Percentiles rank a stretch among this genome's conserved stretches.
phyloP scores from a whole-genome alignment of 2,113 vertebrate genomes.

The Anguilla japonica region DNA sequence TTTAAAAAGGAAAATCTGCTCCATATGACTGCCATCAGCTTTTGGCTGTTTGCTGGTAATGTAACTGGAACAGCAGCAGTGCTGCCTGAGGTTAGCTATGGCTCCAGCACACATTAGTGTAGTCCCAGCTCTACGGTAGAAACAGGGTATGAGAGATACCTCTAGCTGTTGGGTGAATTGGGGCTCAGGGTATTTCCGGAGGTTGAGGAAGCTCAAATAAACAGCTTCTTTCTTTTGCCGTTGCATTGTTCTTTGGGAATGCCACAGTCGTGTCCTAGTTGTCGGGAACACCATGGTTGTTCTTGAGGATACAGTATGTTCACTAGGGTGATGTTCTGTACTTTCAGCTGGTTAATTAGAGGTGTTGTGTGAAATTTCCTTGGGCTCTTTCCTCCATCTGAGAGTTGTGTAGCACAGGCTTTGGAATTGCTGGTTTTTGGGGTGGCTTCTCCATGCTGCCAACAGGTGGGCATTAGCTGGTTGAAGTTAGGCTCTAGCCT shows the following conservation, averaged over 20 bases:
- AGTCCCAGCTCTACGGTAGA: conserved; percentile 31
- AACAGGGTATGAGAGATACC: conserved; percentile 44
- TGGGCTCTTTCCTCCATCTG: not conserved
- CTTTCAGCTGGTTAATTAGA: not conserved
- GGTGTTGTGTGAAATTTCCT: not conserved
- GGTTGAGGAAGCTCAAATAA: too few relatives aligned
- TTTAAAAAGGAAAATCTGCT: too few relatives aligned
- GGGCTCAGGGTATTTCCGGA: not conserved
- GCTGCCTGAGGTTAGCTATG: conserved; percentile 46
- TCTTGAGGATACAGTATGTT: not conserved
- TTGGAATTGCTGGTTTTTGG: not conserved
- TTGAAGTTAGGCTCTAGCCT: too few relatives aligned
- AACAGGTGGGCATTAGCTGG: too few relatives aligned
- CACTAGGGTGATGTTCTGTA: not conserved
- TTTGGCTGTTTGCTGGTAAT: conserved; percentile 43
- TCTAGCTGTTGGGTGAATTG: not conserved
- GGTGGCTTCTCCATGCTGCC: too few relatives aligned
- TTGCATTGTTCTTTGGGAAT: too few relatives aligned
- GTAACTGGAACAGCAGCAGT: conserved; percentile 50
- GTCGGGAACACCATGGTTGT: not conserved
- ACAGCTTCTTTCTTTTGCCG: too few relatives aligned
- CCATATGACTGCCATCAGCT: not conserved
- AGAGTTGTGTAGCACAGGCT: not conserved
- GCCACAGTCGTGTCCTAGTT: too few relatives aligned
- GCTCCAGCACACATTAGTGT: not conserved